Evolutionary conservation across 2,113 vertebrate genomes (phyloP), one percentile per base, ranked within the genome.

Genomic region (Merops nubicus): DNA sequence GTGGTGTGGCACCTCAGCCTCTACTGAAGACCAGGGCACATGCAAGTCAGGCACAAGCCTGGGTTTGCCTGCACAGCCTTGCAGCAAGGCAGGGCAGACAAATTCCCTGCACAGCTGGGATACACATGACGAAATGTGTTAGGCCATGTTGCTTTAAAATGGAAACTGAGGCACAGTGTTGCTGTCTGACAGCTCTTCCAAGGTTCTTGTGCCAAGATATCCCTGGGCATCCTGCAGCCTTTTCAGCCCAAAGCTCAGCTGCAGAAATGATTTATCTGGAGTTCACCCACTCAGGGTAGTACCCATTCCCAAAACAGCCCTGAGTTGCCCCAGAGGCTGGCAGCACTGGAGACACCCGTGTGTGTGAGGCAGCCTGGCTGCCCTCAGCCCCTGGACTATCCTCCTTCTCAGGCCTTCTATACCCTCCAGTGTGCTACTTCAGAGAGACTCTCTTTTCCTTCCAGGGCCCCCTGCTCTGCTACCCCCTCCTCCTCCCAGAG

Each of bases 101-200:
- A 78, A 54, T 7, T 6, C 34, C n/a, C 53, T 23, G 26, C 47
- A 53, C 26, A 38, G 22, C 4, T 4, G 28, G 36, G n/a, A 65
- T 15, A 47, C 0, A 0, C 25, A 4, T 34, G 60, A 17, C 50
- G 70, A 62, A 80, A 65, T 1, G 1, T 1, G 2, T 8, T 53
- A 62, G 21, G 54, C 28, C 43, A 31, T 0, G 9, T 23, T 51
- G 42, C 38, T 82, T 60, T 54, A 28, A 64, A 77, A 43, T 33
- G 70, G 48, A 79, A 90, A 85, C 23, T 8, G 57, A 90, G 62
- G 65, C 34, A 51, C 13, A 21, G 43, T 6, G 20, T 1, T 63
- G 21, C 9, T 40, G 5, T 20, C 60, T 63, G 43, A 59, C 23
- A 83, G 65, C 13, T 64, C 19, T 38, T 69, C 34, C 13, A 38